Evolutionary conservation across 2,888 invertebrate genomes (phyloP).

Genomic region (Gasteruption jaculator): DNA sequence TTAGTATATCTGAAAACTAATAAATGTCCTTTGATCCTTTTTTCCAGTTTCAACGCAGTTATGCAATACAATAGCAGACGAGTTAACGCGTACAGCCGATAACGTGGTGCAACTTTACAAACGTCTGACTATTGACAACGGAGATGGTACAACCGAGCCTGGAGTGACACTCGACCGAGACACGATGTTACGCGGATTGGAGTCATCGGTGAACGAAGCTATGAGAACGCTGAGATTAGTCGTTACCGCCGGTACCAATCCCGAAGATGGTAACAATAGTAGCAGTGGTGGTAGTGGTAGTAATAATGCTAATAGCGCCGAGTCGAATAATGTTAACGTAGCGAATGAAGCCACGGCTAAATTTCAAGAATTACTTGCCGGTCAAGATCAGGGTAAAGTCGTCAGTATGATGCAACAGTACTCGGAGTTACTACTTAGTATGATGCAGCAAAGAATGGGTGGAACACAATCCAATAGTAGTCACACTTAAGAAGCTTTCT

Average conservation of each 20-base stretch:
- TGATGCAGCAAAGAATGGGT: conserved; percentile 61
- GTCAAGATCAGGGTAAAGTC: conserved; percentile 53
- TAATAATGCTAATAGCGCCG: conserved; percentile 32
- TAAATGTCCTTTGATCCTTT: conserved; percentile 7
- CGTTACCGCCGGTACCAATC: conserved; percentile 33
- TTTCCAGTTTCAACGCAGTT: conserved; percentile 60
- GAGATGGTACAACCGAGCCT: conserved; percentile 36
- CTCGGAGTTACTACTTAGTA: conserved; percentile 58
- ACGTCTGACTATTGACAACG: conserved; percentile 58
- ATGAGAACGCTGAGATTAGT: conserved; percentile 49
- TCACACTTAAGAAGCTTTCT: conserved; percentile 36
- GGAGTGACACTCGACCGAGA: conserved; percentile 45
- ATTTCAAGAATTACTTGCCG: conserved; percentile 53
- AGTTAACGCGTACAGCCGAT: conserved; percentile 64
- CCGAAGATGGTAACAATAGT: conserved; percentile 25
- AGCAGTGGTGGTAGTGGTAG: too few relatives aligned
- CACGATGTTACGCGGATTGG: conserved; percentile 52
- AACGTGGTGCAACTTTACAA: conserved; percentile 70
- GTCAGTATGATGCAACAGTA: conserved; percentile 62
- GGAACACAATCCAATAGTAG: conserved; percentile 39
- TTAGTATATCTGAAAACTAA: conserved; percentile 2
- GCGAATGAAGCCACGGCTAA: conserved; percentile 55
- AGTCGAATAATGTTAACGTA: conserved; percentile 43
- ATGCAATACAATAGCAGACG: conserved; percentile 61
- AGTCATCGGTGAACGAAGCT: conserved; percentile 49